phyloP scores from a whole-genome alignment of 2,888 invertebrate species.

The Polymixis lichenea region DNA sequence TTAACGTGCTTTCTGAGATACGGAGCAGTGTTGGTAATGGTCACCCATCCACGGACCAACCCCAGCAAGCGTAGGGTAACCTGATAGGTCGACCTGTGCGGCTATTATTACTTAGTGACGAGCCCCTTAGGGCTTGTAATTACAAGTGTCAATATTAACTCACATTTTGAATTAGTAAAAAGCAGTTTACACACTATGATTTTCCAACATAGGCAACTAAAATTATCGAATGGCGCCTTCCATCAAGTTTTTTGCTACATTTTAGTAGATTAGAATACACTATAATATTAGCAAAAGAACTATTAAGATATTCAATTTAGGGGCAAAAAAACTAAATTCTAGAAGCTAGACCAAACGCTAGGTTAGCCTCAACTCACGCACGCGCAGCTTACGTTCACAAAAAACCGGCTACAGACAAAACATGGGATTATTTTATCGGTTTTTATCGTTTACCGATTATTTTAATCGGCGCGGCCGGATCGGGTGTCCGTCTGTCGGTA shows the following conservation, averaged over 20 bases:
- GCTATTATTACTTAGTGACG: too few relatives aligned
- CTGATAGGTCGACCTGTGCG: too few relatives aligned
- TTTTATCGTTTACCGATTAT: conserved; percentile 90
- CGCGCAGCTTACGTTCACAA: conserved; percentile 69
- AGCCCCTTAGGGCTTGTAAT: not conserved
- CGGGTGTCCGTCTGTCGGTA: conserved; percentile 90
- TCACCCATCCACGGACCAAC: too few relatives aligned
- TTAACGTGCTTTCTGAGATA: too few relatives aligned
- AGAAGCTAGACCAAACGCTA: conserved; percentile 67
- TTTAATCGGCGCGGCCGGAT: conserved; percentile 86
- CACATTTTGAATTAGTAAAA: not conserved
- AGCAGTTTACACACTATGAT: not conserved
- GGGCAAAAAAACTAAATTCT: conserved; percentile 28
- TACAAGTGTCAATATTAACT: not conserved
- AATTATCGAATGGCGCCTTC: conserved; percentile 22
- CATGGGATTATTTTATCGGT: conserved; percentile 85
- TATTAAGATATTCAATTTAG: conserved; percentile 18
- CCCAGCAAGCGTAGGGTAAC: too few relatives aligned
- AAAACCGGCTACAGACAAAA: conserved; percentile 82
- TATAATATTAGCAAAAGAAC: not conserved
- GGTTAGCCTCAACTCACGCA: conserved; percentile 70
- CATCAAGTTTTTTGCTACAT: not conserved
- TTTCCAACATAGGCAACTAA: not conserved
- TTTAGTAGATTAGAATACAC: not conserved
- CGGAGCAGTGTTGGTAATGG: too few relatives aligned